A percentile compares a stretch with the other conserved stretches of the same genome.
These are phyloP conservation scores for Geopemphigus sp. DNA, from an alignment of 1,140 invertebrate species.

Conservation along the genomic window DNA sequence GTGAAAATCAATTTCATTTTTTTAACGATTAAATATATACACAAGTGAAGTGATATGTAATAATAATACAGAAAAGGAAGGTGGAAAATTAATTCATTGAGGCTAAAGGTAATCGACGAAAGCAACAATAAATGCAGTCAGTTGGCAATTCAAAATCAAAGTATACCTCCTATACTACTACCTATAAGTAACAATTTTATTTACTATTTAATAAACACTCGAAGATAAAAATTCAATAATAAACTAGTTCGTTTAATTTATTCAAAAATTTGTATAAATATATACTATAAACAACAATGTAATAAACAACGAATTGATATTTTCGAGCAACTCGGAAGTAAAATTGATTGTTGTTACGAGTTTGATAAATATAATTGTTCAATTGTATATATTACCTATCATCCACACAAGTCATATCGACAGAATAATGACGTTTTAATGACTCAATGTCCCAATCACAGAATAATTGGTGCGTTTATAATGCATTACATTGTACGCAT, in stretches of 20 bases:
- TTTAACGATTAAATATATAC: background rate
- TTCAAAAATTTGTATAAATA: too few species aligned
- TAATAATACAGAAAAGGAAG: constrained; percentile 24
- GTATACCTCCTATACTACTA: background rate
- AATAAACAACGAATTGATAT: too few species aligned
- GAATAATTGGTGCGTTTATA: constrained; percentile 8
- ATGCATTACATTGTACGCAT: background rate
- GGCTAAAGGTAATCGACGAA: constrained; percentile 11
- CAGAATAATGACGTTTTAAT: background rate
- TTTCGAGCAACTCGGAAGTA: too few species aligned
- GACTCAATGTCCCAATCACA: background rate
- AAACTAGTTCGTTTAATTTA: background rate
- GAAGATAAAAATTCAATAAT: background rate
- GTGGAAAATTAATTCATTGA: background rate
- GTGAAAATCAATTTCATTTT: too few species aligned
- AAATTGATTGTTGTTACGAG: too few species aligned
- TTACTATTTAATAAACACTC: background rate
- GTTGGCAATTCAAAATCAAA: background rate
- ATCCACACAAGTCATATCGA: too few species aligned
- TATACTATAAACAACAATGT: too few species aligned
- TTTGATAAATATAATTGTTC: too few species aligned
- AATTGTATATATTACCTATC: too few species aligned
- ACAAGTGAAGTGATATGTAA: background rate
- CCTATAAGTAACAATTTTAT: background rate
- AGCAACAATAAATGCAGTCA: constrained; percentile 4